Evolutionary conservation across 2,113 vertebrate species (phyloP).

Genomic region (Petrocephalus microphthalmus): DNA sequence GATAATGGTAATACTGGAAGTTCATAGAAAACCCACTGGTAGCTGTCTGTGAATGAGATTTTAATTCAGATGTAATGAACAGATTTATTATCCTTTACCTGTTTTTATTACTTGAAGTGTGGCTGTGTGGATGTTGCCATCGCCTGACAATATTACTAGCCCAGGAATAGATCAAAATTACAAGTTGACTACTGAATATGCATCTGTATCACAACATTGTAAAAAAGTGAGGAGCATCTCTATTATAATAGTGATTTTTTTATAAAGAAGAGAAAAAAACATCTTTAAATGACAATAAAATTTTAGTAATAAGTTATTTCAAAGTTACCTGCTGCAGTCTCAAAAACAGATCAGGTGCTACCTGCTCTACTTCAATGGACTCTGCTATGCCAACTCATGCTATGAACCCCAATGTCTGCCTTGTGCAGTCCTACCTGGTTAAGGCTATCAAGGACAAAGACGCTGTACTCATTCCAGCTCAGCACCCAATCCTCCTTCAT

Average conservation of each 20-base stretch:
- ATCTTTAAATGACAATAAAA: background rate
- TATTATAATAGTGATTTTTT: background rate
- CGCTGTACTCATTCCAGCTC: conserved; percentile 93
- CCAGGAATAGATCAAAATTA: too few species aligned
- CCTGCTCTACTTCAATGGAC: background rate
- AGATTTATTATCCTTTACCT: background rate
- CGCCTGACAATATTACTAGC: too few species aligned
- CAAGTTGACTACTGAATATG: background rate
- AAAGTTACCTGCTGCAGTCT: background rate
- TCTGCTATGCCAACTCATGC: too few species aligned
- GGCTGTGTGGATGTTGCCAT: background rate
- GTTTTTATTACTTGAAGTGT: background rate
- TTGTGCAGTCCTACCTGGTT: conserved; percentile 65
- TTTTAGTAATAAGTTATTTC: background rate
- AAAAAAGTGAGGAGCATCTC: background rate
- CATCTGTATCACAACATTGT: background rate
- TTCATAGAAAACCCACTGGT: background rate
- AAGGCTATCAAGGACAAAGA: conserved; percentile 82
- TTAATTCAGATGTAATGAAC: background rate
- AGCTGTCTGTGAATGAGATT: background rate
- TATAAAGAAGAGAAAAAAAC: background rate
- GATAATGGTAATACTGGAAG: background rate
- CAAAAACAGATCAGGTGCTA: background rate
- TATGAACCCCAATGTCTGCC: background rate
- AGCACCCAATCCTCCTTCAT: conserved; percentile 84